Conservation (phyloP, 1,140 invertebrate genomes). For the Manduca sexta region DNA sequence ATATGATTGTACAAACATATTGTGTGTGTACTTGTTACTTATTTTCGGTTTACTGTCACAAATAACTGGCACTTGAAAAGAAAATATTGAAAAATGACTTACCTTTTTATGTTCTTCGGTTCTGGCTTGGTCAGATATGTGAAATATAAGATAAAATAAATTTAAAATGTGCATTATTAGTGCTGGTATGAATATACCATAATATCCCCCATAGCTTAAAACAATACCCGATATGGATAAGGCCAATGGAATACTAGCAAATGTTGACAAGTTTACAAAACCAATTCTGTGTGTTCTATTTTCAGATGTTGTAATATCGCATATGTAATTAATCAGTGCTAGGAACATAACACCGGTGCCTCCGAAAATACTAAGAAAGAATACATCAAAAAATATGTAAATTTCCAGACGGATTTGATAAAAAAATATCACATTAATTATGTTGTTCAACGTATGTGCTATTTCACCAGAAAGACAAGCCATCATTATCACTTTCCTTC, state of each 20-base stretch:
- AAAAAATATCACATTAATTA: slow-evolving; percentile 62
- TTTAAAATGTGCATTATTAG: slow-evolving; percentile 25
- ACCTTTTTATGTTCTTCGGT: slow-evolving; percentile 75
- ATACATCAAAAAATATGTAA: slow-evolving; percentile 49
- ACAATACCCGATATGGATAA: slow-evolving; percentile 31
- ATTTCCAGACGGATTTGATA: slow-evolving; percentile 47
- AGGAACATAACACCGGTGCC: slow-evolving; percentile 60
- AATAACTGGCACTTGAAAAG: no score
- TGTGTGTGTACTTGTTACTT: no score
- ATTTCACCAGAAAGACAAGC: slow-evolving; percentile 62
- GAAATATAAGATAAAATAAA: slow-evolving; percentile 26
- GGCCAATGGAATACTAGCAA: slow-evolving; percentile 36
- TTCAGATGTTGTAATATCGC: slow-evolving; percentile 59
- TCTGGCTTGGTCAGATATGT: slow-evolving; percentile 70
- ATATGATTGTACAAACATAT: no score
- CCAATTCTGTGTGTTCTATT: slow-evolving; percentile 66
- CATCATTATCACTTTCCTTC: slow-evolving; percentile 62
- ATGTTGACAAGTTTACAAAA: slow-evolving; percentile 59
- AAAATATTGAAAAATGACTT: no score
- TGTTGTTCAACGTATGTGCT: slow-evolving; percentile 35
- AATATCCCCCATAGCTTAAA: slow-evolving; percentile 33
- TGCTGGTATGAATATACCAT: slow-evolving; percentile 32
- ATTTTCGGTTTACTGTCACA: no score
- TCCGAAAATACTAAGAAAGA: slow-evolving; percentile 59
- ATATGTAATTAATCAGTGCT: slow-evolving; percentile 66